Base-by-base conservation (phyloP, 1,140 invertebrate genomes). In the Ephestia elutella region DNA sequence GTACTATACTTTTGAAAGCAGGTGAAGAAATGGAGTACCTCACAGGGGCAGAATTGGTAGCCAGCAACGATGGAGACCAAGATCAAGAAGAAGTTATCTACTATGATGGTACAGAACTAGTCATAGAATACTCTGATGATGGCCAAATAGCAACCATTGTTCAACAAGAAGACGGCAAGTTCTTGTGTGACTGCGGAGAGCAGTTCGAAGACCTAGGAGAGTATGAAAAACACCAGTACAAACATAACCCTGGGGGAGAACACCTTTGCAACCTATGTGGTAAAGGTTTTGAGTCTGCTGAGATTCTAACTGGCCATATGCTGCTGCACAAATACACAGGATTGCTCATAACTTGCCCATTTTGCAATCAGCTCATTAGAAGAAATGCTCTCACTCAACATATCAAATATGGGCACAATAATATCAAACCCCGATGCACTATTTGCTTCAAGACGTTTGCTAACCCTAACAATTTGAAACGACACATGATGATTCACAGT, bases 291-390 rank as follows among this genome's bases (percentile, higher is more conserved):
- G 91, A 92, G 63, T 92, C 94, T 54, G 84, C 92, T 60, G 91
- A 93, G 67, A 92, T 92, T 1, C 90, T 94, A 10, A 91, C 91
- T 0, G 92, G 94, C 0, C 92, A 95, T 65, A 91, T 92, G 66
- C 91, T 92, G 87, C 62, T 92, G 79, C 73, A 91, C 86, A 77
- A 78, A 64, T 72, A 73, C 54, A 69, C 64, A 57, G 72, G 85
- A 50, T 9, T 86, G 28, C 61, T 86, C 53, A 74, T 87, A 19
- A 66, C 70, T 51, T 82, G 89, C 84, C 72, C 92, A 79, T 91
- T 89, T 65, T 88, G 85, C 59, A 83, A 85, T 54, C 86, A 89
- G 57, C 71, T 85, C 38, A 75, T 90, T 0, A 82, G 80, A 63
- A 65, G 89, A 3, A 89, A 85, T 61, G 76, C 78, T 9, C 63